phyloP scores from a whole-genome alignment of 2,113 vertebrate genomes.

The Labrus mixtus region DNA sequence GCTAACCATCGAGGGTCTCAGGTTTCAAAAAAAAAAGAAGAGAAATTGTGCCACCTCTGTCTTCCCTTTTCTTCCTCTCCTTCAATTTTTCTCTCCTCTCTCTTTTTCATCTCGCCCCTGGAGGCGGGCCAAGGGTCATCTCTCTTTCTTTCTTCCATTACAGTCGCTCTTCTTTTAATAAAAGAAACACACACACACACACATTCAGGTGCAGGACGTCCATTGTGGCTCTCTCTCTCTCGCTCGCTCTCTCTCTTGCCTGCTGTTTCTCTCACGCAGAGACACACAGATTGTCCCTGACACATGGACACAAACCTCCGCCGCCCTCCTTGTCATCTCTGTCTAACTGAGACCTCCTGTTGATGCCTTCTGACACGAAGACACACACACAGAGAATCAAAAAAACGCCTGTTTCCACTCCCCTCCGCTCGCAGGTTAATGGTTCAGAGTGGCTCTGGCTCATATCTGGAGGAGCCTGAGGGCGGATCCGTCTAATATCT shows the following conservation, averaged over 20 bases:
- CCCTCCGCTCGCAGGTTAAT: slow-evolving; percentile 38
- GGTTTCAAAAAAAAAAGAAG: slow-evolving; percentile 70
- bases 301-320: slow-evolving; percentile 46
- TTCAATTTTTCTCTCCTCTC: slow-evolving; percentile 31
- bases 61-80: slow-evolving; percentile 52
- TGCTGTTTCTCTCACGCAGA: slow-evolving; percentile 37
- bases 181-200: slow-evolving; percentile 40
- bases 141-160: slow-evolving; percentile 32
- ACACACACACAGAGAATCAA: slow-evolving; percentile 29
- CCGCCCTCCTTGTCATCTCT: slow-evolving; percentile 43
- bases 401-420: slow-evolving; percentile 50
- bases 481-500: slow-evolving; percentile 57
- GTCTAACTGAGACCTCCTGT: slow-evolving; percentile 51
- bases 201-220: slow-evolving; percentile 4
- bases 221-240: slow-evolving; percentile 7
- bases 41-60: slow-evolving; percentile 47
- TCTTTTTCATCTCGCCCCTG: slow-evolving; percentile 55
- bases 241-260: background rate
- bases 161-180: slow-evolving; percentile 53
- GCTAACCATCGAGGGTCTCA: slow-evolving; percentile 59
- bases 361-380: slow-evolving; percentile 55
- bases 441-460: slow-evolving; percentile 39
- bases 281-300: slow-evolving; percentile 43
- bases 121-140: slow-evolving; percentile 62
- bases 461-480: slow-evolving; percentile 56